Conservation (phyloP, 2,797 vertebrate species). For the Phataginus tetradactyla region DNA sequence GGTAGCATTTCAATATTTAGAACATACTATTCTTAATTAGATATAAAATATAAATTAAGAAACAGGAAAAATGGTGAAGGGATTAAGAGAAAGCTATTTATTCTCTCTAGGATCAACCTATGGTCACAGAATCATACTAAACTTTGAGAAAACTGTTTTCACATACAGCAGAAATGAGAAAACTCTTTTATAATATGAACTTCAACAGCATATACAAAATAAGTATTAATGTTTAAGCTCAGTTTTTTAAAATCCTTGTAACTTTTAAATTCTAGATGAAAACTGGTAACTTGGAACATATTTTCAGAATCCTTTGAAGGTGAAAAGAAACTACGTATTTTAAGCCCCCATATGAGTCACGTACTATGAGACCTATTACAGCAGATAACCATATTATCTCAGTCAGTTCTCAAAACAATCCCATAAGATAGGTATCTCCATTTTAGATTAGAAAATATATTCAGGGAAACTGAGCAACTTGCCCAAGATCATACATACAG, state of each 20-base stretch:
- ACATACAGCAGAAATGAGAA: background rate
- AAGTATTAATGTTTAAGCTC: background rate
- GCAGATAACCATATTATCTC: background rate
- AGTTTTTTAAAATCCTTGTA: background rate
- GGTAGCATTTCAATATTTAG: constrained; percentile 36
- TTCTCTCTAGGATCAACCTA: background rate
- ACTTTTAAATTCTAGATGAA: constrained; percentile 14
- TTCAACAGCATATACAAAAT: background rate
- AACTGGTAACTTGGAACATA: background rate
- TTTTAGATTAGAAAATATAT: background rate
- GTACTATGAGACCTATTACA: background rate
- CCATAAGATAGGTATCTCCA: background rate
- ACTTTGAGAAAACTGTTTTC: constrained; percentile 34
- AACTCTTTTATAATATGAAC: background rate
- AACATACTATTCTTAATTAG: constrained; percentile 31
- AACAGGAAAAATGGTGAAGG: background rate
- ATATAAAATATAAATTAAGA: background rate
- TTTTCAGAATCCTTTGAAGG: background rate
- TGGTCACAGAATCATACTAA: constrained; percentile 7
- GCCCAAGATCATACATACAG: background rate
- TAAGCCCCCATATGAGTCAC: background rate
- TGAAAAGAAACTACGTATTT: background rate
- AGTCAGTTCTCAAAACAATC: background rate
- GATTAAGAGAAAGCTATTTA: constrained; percentile 10
- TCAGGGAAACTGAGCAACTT: background rate